These are phyloP conservation scores for Lagopus leucura DNA, from an alignment of 2,113 vertebrate species.

Conservation along the genomic window DNA sequence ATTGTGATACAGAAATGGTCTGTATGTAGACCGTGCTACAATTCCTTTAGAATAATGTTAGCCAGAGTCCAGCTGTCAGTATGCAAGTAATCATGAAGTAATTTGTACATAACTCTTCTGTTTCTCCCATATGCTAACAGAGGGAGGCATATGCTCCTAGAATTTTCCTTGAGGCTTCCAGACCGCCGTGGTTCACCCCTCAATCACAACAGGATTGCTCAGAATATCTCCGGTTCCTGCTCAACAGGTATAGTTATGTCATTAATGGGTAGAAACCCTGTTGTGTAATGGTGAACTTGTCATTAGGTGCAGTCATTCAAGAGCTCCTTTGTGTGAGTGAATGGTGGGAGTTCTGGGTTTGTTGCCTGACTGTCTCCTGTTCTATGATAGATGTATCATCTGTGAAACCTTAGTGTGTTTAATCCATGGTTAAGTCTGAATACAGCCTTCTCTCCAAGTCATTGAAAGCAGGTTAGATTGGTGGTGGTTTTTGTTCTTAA, in stretches of 20 bases:
- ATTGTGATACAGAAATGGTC: background rate
- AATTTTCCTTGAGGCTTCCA: slow-evolving; percentile 93
- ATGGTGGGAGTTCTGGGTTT: background rate
- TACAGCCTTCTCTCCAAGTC: background rate
- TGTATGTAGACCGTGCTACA: background rate
- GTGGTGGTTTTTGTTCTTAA: background rate
- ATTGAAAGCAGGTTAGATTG: background rate
- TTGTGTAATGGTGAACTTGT: background rate
- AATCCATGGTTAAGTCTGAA: background rate
- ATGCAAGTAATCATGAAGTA: background rate
- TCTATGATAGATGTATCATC: background rate
- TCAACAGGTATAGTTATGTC: slow-evolving; percentile 87
- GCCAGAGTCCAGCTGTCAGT: background rate
- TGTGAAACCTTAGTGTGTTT: background rate
- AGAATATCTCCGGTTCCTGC: slow-evolving; percentile 94
- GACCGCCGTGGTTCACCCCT: slow-evolving; percentile 94
- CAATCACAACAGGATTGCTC: slow-evolving; percentile 98
- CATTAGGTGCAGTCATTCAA: background rate
- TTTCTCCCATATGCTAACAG: slow-evolving; percentile 70
- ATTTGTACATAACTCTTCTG: background rate
- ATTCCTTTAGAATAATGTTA: background rate
- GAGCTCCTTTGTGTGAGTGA: background rate
- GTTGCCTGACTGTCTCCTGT: background rate
- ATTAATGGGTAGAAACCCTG: background rate
- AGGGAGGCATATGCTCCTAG: slow-evolving; percentile 94